These are phyloP conservation scores for Clytia hemisphaerica DNA, from an alignment of 30 jellyfish, hydroid and myxozoan species.

Conservation along the genomic window DNA sequence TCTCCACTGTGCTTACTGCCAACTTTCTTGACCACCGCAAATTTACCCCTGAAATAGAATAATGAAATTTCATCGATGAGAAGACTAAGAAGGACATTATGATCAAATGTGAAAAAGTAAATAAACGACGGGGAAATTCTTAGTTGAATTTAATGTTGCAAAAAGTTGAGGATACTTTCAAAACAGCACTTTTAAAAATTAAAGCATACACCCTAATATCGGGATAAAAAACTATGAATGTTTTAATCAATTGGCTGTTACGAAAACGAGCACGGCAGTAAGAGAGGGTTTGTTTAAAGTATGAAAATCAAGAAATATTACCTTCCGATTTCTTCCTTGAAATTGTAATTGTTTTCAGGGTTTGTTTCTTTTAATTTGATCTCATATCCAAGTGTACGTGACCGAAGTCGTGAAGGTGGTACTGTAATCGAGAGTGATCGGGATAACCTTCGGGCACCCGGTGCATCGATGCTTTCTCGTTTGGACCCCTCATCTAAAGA, in stretches of 20 bases:
- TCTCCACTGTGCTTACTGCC: slow-evolving; percentile 77
- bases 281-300: too few relatives aligned
- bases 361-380: slow-evolving; percentile 68
- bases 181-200: too few relatives aligned
- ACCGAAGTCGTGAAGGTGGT: slow-evolving; percentile 24
- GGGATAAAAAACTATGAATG: too few relatives aligned
- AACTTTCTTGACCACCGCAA: slow-evolving; percentile 87
- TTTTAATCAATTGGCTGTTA: too few relatives aligned
- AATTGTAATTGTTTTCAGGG: slow-evolving; percentile 62
- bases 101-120: too few relatives aligned
- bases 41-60: slow-evolving; percentile 76
- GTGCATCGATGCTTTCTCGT: slow-evolving; percentile 64
- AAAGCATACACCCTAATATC: too few relatives aligned
- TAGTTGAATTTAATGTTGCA: too few relatives aligned
- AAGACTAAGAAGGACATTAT: too few relatives aligned
- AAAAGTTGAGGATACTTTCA: too few relatives aligned
- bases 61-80: too few relatives aligned
- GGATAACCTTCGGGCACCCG: slow-evolving; percentile 97
- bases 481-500: slow-evolving; percentile 26
- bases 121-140: too few relatives aligned
- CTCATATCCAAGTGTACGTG: slow-evolving; percentile 35
- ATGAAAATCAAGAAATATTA: slow-evolving; percentile 7
- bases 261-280: too few relatives aligned
- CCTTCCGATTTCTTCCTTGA: slow-evolving; percentile 94
- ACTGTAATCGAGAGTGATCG: slow-evolving; percentile 52